Conservation (phyloP, 2,113 vertebrate species). For the Grantiella picta region DNA sequence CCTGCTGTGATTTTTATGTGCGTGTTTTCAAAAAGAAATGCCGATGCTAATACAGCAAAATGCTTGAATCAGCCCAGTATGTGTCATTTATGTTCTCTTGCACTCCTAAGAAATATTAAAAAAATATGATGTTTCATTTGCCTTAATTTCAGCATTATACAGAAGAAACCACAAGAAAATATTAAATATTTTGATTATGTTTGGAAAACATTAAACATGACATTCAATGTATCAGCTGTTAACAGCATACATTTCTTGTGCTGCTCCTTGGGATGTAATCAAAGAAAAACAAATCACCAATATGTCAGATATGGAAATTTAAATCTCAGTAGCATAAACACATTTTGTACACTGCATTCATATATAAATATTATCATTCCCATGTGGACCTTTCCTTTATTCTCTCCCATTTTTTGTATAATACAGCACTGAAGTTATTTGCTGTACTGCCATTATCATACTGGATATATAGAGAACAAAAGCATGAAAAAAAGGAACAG, state of each 20-base stretch:
- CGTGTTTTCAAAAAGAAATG: conserved; percentile 17
- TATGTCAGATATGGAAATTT: conserved; percentile 54
- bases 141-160: conserved; percentile 44
- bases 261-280: not conserved
- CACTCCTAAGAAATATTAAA: not conserved
- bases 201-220: conserved; percentile 49
- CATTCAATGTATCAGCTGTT: conserved; percentile 35
- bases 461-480: not conserved
- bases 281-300: conserved; percentile 50
- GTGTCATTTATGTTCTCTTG: conserved; percentile 12
- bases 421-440: not conserved
- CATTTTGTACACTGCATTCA: not conserved
- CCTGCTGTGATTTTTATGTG: conserved; percentile 1
- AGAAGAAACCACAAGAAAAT: not conserved
- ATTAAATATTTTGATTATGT: conserved; percentile 29
- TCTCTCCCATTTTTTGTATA: not conserved
- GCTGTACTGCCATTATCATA: not conserved
- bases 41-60: conserved; percentile 51
- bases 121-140: not conserved
- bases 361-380: conserved; percentile 55
- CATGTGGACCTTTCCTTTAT: not conserved
- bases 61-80: conserved; percentile 40
- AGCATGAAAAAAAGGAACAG: not conserved
- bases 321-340: conserved; percentile 29
- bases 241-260: conserved; percentile 11